These are phyloP conservation scores for Pachyuromys duprasi DNA, from an alignment of 2,797 vertebrate genomes.

Conservation along the genomic window DNA sequence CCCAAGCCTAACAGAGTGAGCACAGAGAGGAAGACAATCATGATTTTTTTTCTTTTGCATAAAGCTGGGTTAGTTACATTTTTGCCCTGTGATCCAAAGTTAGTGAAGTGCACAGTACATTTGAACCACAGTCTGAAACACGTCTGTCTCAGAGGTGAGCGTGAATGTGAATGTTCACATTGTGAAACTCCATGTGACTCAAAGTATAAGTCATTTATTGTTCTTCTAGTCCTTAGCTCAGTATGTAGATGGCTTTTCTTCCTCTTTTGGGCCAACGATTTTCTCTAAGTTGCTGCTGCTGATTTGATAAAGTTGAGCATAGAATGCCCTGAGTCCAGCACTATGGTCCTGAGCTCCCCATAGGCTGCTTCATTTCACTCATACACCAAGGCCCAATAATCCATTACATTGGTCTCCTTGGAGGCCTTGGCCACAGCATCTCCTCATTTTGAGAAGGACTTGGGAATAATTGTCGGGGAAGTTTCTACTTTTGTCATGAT, in stretches of 20 bases:
- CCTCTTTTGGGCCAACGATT: conserved; percentile 94
- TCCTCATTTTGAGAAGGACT: conserved; percentile 92
- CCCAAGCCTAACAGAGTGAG: not conserved
- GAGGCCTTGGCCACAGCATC: conserved; percentile 94
- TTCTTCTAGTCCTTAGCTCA: conserved; percentile 81
- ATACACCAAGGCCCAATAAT: conserved; percentile 83
- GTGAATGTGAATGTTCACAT: not conserved
- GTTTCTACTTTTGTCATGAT: conserved; percentile 93
- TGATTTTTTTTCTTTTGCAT: not conserved
- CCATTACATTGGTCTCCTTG: conserved; percentile 88
- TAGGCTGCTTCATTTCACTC: conserved; percentile 91
- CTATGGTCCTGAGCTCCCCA: conserved; percentile 89
- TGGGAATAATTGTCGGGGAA: conserved; percentile 93
- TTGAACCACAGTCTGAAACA: not conserved
- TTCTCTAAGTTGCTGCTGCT: conserved; percentile 94
- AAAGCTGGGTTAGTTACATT: not conserved
- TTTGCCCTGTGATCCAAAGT: conserved; percentile 5
- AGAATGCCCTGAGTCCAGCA: conserved; percentile 91
- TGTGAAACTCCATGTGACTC: not conserved
- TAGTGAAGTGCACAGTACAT: not conserved
- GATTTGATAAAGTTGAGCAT: conserved; percentile 94
- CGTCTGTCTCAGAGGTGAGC: not conserved
- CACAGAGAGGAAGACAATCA: not conserved
- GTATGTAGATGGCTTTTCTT: conserved; percentile 95
- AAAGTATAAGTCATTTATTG: too few relatives aligned